These are phyloP conservation scores for Hypsopygia costalis DNA, from an alignment of 2,888 invertebrate genomes.

Conservation along the genomic window DNA sequence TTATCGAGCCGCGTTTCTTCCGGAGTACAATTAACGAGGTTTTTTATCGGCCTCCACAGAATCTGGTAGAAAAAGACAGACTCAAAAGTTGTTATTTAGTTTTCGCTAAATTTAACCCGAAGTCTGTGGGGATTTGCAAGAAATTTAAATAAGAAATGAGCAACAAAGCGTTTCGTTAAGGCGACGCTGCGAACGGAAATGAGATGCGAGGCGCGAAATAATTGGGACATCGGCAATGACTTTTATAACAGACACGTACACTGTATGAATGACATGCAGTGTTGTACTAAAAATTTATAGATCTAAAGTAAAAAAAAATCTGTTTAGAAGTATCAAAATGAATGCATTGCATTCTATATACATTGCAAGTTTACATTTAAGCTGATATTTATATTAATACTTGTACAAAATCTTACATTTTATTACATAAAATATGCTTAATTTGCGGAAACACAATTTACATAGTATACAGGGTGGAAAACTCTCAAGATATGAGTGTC, in stretches of 20 bases:
- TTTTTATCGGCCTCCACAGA: constrained; percentile 1
- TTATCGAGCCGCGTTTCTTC: constrained; percentile 1
- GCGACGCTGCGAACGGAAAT: constrained; percentile 45
- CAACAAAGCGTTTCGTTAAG: constrained; percentile 50
- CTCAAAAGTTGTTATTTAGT: constrained; percentile 26
- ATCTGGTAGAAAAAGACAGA: constrained; percentile 19
- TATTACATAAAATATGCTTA: no score
- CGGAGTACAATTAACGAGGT: constrained; percentile 3
- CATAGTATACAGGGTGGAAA: no score
- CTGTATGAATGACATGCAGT: not conserved
- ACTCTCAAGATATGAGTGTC: no score
- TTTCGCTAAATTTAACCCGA: constrained; percentile 27
- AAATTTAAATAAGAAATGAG: constrained; percentile 43
- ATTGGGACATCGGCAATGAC: constrained; percentile 27
- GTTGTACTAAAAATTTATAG: no score
- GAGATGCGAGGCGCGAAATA: constrained; percentile 40
- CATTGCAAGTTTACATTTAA: no score
- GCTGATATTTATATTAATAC: no score
- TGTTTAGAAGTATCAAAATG: no score
- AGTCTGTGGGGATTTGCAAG: constrained; percentile 37
- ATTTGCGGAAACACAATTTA: no score
- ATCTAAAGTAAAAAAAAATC: no score
- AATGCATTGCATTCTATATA: no score
- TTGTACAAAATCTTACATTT: no score
- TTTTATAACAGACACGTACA: not conserved